Evolutionary conservation across 2,888 invertebrate genomes (phyloP), one percentile per base, ranked within the genome.

Genomic region (Drosophila austrosaltans): DNA sequence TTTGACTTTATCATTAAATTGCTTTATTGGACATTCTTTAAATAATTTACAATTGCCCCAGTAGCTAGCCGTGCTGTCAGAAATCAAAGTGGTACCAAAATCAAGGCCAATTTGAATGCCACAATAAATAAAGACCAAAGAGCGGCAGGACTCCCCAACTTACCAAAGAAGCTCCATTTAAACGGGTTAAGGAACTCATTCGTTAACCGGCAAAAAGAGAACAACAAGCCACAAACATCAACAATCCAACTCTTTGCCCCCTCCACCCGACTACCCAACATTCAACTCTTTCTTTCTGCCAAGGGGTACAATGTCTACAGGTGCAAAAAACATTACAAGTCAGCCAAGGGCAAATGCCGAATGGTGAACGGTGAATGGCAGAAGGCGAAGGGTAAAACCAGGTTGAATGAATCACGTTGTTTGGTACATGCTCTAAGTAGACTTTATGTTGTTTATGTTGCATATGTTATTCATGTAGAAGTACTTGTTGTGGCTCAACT

Each of bases 141-240:
- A 7, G 8, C 8, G 10, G 10, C 36, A 36, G 36, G 36, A 36
- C 36, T 36, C 36, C 10, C 36, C 36, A 36, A 36, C 36, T 36
- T 36, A 61, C 44, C 32, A 53, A 53, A 28, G 10, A 25, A 30
- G 48, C 10, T 48, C 8, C 32, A 62, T 5, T 25, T 53, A 36
- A 66, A 75, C 60, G 78, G 72, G 77, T 69, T 75, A 74, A 74
- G 71, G 60, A 85, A 76, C 76, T 63, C 79, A 82, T 86, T 77
- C 76, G 69, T 83, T 75, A 74, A 58, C 66, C 60, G 69, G 56
- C 66, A 73, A 72, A 66, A 48, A 72, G 63, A 72, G 63, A 40
- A 75, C 67, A 71, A 64, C 54, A 69, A 72, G 63, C 62, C 78
- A 39, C 68, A 74, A 48, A 48, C 48, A 48, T 48, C 48, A 48